Evolutionary conservation across 2,888 invertebrate species (phyloP), one percentile per base, ranked within the genome.

Genomic region (Leptopilina myrica): DNA sequence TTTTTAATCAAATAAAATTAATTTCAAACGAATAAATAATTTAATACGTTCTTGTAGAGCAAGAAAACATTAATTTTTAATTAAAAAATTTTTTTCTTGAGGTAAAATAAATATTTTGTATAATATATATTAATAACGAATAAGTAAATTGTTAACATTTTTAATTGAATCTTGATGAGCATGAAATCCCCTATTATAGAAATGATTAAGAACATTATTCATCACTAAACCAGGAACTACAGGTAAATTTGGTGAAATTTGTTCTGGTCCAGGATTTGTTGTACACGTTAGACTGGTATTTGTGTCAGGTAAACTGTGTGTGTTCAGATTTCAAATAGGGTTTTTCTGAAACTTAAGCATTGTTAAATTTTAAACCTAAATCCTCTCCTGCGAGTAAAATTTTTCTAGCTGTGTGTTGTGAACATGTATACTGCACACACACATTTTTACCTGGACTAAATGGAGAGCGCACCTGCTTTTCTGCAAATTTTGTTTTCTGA

Each of bases 291-390:
- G 33, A 33, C 62, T 20, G 62, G 20, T 8, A 20, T 62, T 15
- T 62, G 7, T 62, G 62, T 62, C 62, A 62, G 62, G 15, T 62
- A 62, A 62, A 62, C 62, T 20, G 62, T 15, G 20, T 15, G 20
- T 62, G 20, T 62, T 20, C 62, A 62, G 62, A 62, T 62, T 59
- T 62, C 9, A 62, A 62, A n/a, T n/a, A 20, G 15, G 7, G 11
- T 49, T 62, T 59, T 62, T 62, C 62, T 15, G 8, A 62, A 62
- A 62, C 20, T 62, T 49, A 49, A 67, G 67, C 49, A 67, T 67
- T 67, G 67, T 67, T 7, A 12, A 43, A 67, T 1, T 67, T 62
- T 15, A 46, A 46, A 15, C 46, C 46, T 62, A 62, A 62, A 62
- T 62, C 62, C 62, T 62, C 15, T 62, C 62, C 15, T 49, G 33